Base-by-base conservation (phyloP, 2,888 invertebrate genomes). In the Macrosiphum euphorbiae region DNA sequence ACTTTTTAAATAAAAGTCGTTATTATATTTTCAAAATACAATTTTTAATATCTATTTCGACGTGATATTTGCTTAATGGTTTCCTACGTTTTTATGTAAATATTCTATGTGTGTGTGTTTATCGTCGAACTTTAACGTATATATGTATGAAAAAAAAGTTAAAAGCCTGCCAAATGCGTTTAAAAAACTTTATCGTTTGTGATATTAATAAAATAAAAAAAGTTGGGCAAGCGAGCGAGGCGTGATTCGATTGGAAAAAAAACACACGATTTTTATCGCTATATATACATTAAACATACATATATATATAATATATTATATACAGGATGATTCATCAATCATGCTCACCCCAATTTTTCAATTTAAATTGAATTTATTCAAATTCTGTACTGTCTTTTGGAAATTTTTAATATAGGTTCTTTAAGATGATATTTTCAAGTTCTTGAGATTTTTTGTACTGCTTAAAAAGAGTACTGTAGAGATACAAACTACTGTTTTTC, bases 51-150 rank as follows among this genome's bases (percentile, higher is more conserved):
- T 35, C n/a, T 61, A 86, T 58, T 58, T n/a, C 47, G 85, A 86
- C 47, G 86, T 91, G 91, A 91, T 91, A 61, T 86, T 91, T 86
- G 47, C 86, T 91, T 91, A 91, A 91, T 86, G 91, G n/a, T 58
- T 85, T 91, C 85, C 85, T 91, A 91, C 24, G 24, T 91, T 91
- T 91, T 85, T 91, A 58, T 86, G 85, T 86, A 58, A 85, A 86
- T 86, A 91, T 58, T 10, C 11, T 91, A 55, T 13, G 78, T 50
- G 50, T 50, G 50, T 90, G 35, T 91, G 85, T 91, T 85, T 91
- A 91, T 91, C 85, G 91, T 44, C 8, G 86, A 91, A 85, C 58
- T 85, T 91, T 58, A 58, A 91, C 47, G 24, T 58, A 58, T 61
- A 89, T 20, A 78, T 35, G 67, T 67, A n/a, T 78, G 41, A 41